These are phyloP conservation scores for Iselma pallidipennis DNA, from an alignment of 2,888 invertebrate genomes.

Conservation along the genomic window DNA sequence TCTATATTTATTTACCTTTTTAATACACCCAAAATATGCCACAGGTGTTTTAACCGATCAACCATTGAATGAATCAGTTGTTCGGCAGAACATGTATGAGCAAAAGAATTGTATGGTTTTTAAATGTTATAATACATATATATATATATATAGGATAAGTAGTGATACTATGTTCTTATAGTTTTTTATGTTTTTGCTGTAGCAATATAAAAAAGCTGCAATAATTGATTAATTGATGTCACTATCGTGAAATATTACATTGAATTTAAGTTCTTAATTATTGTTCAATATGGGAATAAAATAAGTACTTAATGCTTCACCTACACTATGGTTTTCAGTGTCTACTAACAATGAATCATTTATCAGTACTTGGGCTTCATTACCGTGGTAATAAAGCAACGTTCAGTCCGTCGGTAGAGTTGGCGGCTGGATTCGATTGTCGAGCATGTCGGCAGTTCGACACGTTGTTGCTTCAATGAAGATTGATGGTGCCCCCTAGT, in stretches of 20 bases:
- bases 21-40: too few species aligned
- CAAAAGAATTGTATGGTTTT: too few species aligned
- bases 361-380: slow-evolving; percentile 52
- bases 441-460: slow-evolving; percentile 35
- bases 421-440: slow-evolving; percentile 23
- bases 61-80: too few species aligned
- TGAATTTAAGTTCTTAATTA: neutral
- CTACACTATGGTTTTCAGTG: slow-evolving; percentile 39
- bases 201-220: too few species aligned
- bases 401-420: slow-evolving; percentile 32
- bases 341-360: slow-evolving; percentile 52
- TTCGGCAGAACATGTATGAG: too few species aligned
- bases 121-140: too few species aligned
- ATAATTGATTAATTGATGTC: neutral
- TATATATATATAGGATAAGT: too few species aligned
- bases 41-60: too few species aligned
- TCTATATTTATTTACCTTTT: too few species aligned
- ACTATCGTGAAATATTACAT: neutral
- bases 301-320: slow-evolving; percentile 35
- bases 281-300: neutral
- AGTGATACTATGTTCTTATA: too few species aligned
- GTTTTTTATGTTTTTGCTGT: too few species aligned
- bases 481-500: slow-evolving; percentile 43
- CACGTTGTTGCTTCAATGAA: slow-evolving; percentile 50
- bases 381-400: slow-evolving; percentile 49